phyloP scores from a whole-genome alignment of 2,888 invertebrate species.

The Brachypalpus laphriformis region DNA sequence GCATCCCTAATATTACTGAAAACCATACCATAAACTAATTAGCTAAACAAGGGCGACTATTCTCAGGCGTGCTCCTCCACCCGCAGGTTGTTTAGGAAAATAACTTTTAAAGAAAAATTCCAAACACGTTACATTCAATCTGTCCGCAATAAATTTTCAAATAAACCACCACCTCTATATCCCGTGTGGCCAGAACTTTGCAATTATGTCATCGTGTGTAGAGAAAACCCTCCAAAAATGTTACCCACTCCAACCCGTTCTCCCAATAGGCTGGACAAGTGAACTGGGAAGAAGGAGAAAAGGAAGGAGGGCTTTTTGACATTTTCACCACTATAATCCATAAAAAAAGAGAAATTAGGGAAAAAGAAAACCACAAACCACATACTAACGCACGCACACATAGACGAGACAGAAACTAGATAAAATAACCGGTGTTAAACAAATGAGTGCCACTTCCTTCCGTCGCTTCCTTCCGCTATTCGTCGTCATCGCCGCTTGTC shows the following conservation, averaged over 20 bases:
- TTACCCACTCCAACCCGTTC: neutral
- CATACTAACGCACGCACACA: slow-evolving; percentile 4
- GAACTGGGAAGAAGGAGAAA: neutral
- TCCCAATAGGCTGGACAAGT: neutral
- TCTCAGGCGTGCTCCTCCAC: neutral
- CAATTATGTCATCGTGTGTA: slow-evolving; percentile 57
- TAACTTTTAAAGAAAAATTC: slow-evolving; percentile 7
- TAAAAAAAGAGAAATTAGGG: slow-evolving; percentile 6
- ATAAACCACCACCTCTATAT: slow-evolving; percentile 31
- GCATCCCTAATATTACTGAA: neutral
- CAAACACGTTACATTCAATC: slow-evolving; percentile 49
- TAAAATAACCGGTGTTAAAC: slow-evolving; percentile 69
- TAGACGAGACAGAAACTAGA: slow-evolving; percentile 35
- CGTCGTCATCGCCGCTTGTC: slow-evolving; percentile 29
- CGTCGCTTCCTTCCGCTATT: slow-evolving; percentile 67
- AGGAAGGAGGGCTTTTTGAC: slow-evolving; percentile 40
- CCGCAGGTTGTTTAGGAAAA: neutral
- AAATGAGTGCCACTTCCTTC: slow-evolving; percentile 73
- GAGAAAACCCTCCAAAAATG: slow-evolving; percentile 11
- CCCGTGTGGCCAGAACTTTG: slow-evolving; percentile 7
- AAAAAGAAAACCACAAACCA: neutral
- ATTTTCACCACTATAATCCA: slow-evolving; percentile 50
- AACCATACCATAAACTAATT: slow-evolving; percentile 1
- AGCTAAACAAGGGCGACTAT: neutral
- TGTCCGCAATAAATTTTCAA: slow-evolving; percentile 46